phyloP scores from a whole-genome alignment of 2,888 invertebrate genomes.

The Harpalus rubripes region DNA sequence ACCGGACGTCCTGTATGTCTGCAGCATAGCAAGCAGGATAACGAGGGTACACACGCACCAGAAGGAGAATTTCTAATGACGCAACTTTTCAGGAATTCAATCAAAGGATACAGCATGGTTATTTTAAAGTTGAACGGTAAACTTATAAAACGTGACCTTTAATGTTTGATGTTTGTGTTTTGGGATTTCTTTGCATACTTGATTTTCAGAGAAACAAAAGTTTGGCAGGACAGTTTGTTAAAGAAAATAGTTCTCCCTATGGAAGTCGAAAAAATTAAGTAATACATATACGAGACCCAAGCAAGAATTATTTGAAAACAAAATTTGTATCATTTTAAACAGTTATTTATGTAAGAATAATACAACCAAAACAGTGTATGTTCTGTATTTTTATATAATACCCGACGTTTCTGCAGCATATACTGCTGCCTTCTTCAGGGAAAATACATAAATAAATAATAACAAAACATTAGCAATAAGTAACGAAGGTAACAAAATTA shows the following conservation, averaged over 20 bases:
- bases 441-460: too few relatives aligned
- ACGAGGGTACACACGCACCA: conserved; percentile 39
- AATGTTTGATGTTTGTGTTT: conserved; percentile 50
- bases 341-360: too few relatives aligned
- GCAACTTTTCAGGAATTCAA: neutral
- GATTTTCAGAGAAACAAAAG: neutral
- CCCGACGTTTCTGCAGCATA: too few relatives aligned
- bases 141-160: conserved; percentile 61
- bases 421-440: too few relatives aligned
- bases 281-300: too few relatives aligned
- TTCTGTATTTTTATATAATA: too few relatives aligned
- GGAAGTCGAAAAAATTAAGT: too few relatives aligned
- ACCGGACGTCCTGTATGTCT: conserved; percentile 50
- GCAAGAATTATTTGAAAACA: too few relatives aligned
- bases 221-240: neutral
- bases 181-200: neutral
- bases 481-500: too few relatives aligned
- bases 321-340: too few relatives aligned
- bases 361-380: too few relatives aligned
- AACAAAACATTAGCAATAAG: too few relatives aligned
- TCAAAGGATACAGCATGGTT: conserved; percentile 3
- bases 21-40: conserved; percentile 60
- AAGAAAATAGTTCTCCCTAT: neutral
- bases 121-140: conserved; percentile 55
- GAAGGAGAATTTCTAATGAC: conserved; percentile 4